Base-by-base conservation (phyloP, 2,797 vertebrate species). In the Gallinago stenura region DNA sequence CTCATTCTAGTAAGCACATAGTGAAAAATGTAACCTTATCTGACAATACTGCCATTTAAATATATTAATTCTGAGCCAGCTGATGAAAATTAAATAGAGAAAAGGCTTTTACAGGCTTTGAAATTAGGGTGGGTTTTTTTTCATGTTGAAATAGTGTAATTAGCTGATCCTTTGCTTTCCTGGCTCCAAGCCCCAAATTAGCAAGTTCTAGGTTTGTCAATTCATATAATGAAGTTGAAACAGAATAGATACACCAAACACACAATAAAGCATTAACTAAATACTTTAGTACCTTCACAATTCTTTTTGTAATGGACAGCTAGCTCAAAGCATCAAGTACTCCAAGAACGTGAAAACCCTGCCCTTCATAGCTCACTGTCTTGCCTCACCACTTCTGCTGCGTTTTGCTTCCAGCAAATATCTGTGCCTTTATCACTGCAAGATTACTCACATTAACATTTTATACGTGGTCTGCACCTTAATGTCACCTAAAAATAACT, bases 31-130 rank as follows among this genome's bases (percentile, higher is more conserved):
- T 65, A 77, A 90, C 31, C 7, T 60, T 95, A 88, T 75, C 83
- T 90, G 78, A 90, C 45, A 90, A 80, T 20, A 77, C 13, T 54
- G 28, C 41, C 30, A 90, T 75, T 94, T 89, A 80, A 85, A 57
- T 53, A 80, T 17, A 94, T 84, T 87, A 62, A 82, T 88, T 90
- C 70, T 54, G 35, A 90, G 56, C 6, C 66, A 94, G 43, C 3
- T 90, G 30, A 77, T 91, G 31, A 93, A 93, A 95, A 82, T 65
- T 92, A 87, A 95, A 83, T 22, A 91, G 30, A 81, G 20, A 22
- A 71, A 71, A 92, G 10, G 9, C 33, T 93, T 88, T 90, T 54
- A 79, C 83, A 83, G 35, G n/a, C 56, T 75, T 70, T 22, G 26
- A 85, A 87, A 56, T 77, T 46, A 56, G 5, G 10, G 51, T 19